Percentiles rank a stretch among this genome's conserved stretches.
phyloP scores from a whole-genome alignment of 2,797 vertebrate genomes.

The Myotis planiceps region DNA sequence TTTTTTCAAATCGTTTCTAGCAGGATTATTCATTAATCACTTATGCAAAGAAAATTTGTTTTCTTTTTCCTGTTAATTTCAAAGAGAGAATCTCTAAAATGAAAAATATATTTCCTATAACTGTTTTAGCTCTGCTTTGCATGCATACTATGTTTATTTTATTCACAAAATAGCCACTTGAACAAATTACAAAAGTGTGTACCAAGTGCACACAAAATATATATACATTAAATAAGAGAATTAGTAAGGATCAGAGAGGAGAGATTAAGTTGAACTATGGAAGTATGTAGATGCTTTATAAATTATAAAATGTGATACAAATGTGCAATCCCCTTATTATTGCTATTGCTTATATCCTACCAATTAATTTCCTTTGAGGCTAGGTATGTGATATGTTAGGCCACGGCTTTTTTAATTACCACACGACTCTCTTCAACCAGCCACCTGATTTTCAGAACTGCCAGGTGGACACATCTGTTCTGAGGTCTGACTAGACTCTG shows the following conservation, averaged over 20 bases:
- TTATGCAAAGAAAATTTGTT: conserved; percentile 18
- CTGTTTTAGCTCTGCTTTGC: conserved; percentile 31
- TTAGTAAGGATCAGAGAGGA: background rate
- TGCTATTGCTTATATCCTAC: background rate
- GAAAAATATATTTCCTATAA: conserved; percentile 12
- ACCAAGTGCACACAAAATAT: background rate
- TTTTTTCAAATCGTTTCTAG: conserved; percentile 42
- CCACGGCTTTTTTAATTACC: conserved; percentile 19
- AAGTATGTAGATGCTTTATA: background rate
- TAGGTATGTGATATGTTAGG: background rate
- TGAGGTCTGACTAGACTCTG: conserved; percentile 67
- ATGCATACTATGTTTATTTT: background rate
- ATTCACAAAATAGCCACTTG: conserved; percentile 18
- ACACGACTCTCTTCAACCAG: background rate
- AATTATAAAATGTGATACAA: conserved; percentile 32
- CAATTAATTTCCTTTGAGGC: conserved; percentile 35
- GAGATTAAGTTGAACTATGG: background rate
- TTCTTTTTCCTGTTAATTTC: conserved; percentile 55
- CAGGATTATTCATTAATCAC: background rate
- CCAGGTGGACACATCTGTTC: conserved; percentile 78
- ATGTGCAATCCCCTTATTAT: background rate
- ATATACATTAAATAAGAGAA: background rate
- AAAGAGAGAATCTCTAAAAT: conserved; percentile 43
- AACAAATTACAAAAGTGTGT: background rate
- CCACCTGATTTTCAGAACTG: conserved; percentile 74